Evolutionary conservation across 2,113 vertebrate genomes (phyloP), one percentile per base, ranked within the genome.

Genomic region (Bucco capensis): DNA sequence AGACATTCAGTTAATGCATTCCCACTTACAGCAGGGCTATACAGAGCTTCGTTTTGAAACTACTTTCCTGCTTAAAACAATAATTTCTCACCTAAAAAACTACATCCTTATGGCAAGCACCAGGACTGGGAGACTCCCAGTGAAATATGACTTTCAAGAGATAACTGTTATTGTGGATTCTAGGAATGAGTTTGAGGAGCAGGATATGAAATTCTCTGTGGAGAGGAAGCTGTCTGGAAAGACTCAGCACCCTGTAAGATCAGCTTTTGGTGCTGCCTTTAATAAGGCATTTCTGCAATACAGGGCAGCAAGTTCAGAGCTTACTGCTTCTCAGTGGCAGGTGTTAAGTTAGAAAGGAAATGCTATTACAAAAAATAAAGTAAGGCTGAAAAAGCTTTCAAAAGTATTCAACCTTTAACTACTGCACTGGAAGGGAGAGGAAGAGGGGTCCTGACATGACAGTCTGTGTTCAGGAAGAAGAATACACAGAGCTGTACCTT

Each of bases 401-500:
- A 58, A 58, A 94, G 67, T 21, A 58, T 44, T 38, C 35, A 51
- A 6, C 23, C 42, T 77, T 53, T 21, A 67, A 75, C 17, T 47
- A 33, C 58, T 66, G 38, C 28, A 46, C 14, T 61, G 47, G 75
- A 38, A 83, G 22, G 31, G 46, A 58, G 31, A 65, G 22, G 31
- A 80, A 37, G 13, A 85, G 56, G n/a, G 17, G 60, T 28, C 25
- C 72, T 38, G 28, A 38, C 23, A 7, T 61, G 40, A 16, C 37
- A 53, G 46, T 27, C 46, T 50, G 21, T 37, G 56, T 23, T 78
- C 33, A 64, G 64, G 57, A 70, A 33, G 70, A 86, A 89, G 42
- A 86, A 66, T 74, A 46, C 61, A 60, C 2, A 24, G 33, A 78
- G 82, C 33, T 57, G 84, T 97, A 99, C 99, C 99, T 99, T 99